A percentile compares a stretch with the other conserved stretches of the same genome.
These are phyloP conservation scores for Greenwoodochromis staneri DNA, from an alignment of 2,113 vertebrate species.

Conservation along the genomic window DNA sequence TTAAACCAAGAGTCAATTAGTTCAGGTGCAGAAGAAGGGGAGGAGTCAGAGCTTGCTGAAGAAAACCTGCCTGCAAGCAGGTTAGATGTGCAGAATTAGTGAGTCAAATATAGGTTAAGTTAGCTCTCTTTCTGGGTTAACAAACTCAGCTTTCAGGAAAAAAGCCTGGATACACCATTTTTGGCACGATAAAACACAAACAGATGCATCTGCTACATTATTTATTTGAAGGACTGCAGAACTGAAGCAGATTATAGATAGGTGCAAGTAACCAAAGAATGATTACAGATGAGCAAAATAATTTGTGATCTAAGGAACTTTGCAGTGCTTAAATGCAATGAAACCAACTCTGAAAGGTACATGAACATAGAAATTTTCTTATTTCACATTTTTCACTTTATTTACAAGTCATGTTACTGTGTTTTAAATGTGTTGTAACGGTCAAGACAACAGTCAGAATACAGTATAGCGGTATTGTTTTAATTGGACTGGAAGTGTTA, in stretches of 20 bases:
- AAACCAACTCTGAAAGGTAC: neutral
- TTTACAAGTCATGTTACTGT: neutral
- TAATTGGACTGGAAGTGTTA: neutral
- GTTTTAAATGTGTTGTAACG: neutral
- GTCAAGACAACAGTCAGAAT: neutral
- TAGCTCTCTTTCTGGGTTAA: neutral
- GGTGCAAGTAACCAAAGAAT: neutral
- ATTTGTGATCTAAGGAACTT: neutral
- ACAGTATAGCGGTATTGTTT: neutral
- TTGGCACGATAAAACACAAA: neutral
- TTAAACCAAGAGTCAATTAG: neutral
- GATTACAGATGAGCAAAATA: neutral
- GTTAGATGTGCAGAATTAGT: neutral
- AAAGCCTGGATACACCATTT: neutral
- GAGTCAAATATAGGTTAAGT: neutral
- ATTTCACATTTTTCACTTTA: neutral
- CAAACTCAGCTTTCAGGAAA: neutral
- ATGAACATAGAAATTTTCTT: neutral
- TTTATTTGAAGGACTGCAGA: conserved; percentile 25
- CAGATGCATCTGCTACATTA: neutral
- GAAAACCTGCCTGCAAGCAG: neutral
- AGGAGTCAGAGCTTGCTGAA: neutral
- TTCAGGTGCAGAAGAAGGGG: neutral
- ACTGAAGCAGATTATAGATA: conserved; percentile 3
- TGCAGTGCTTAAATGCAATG: neutral